Percentiles rank a stretch among this genome's conserved stretches.
Evolutionary conservation across 2,888 invertebrate species (phyloP).

Genomic region (Dicycla oo): DNA sequence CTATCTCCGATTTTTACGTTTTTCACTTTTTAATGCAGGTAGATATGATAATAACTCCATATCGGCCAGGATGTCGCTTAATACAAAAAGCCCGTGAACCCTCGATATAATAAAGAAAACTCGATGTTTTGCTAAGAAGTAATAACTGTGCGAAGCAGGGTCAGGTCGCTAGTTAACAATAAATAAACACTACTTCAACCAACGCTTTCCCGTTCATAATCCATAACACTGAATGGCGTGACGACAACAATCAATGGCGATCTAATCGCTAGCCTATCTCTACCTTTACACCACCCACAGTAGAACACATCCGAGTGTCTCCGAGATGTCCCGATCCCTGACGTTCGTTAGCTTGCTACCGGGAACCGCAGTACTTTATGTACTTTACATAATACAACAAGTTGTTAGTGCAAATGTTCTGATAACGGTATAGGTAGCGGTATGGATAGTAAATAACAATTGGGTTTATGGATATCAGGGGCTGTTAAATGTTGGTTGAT

Average conservation of each 20-base stretch:
- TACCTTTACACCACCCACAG: slow-evolving; percentile 45
- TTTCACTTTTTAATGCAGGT: too few species aligned
- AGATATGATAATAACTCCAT: too few species aligned
- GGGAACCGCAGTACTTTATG: slow-evolving; percentile 55
- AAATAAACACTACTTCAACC: slow-evolving; percentile 15
- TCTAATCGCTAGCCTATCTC: slow-evolving; percentile 46
- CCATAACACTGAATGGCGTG: slow-evolving; percentile 33
- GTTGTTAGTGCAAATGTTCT: slow-evolving; percentile 38
- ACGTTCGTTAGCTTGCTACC: slow-evolving; percentile 67
- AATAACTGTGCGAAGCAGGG: too few species aligned
- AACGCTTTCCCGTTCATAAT: slow-evolving; percentile 29
- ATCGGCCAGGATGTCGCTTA: too few species aligned
- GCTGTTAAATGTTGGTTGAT: not conserved
- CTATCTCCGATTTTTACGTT: too few species aligned
- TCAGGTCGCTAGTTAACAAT: not conserved
- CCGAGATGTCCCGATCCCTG: slow-evolving; percentile 52
- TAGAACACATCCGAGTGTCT: slow-evolving; percentile 50
- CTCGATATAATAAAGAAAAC: too few species aligned
- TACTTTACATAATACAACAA: slow-evolving; percentile 58
- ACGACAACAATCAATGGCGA: slow-evolving; percentile 28
- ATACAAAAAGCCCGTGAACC: too few species aligned
- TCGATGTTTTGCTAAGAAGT: too few species aligned
- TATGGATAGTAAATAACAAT: slow-evolving; percentile 50
- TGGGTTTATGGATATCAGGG: slow-evolving; percentile 17
- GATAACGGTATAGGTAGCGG: slow-evolving; percentile 44